phyloP scores from a whole-genome alignment of 2,113 vertebrate genomes.

The Ancistrus triradiatus region DNA sequence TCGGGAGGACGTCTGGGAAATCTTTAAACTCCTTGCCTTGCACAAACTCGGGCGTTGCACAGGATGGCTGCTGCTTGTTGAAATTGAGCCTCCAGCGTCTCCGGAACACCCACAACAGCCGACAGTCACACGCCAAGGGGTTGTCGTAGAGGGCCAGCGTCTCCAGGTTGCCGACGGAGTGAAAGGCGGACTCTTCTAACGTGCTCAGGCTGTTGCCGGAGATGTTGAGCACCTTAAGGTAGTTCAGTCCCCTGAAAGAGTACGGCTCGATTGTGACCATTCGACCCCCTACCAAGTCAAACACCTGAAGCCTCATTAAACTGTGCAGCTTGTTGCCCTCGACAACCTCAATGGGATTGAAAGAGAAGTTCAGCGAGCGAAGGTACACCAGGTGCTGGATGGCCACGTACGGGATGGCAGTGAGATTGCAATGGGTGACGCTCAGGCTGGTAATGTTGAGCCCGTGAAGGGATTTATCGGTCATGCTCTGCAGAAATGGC shows the following conservation, averaged over 20 bases:
- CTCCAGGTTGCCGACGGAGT: constrained; percentile 95
- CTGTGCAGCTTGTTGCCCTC: constrained; percentile 91
- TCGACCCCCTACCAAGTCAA: constrained; percentile 90
- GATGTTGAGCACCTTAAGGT: constrained; percentile 90
- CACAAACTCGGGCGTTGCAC: constrained; percentile 81
- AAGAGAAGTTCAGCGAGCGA: constrained; percentile 92
- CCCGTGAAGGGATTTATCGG: constrained; percentile 88
- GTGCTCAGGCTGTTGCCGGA: constrained; percentile 89
- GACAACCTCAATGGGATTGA: constrained; percentile 86
- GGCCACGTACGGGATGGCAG: constrained; percentile 84
- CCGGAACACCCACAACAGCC: constrained; percentile 95
- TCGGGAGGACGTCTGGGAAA: constrained; percentile 85
- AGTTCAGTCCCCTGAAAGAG: constrained; percentile 90
- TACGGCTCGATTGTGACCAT: constrained; percentile 86
- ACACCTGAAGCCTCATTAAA: constrained; percentile 89
- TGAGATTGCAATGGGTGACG: constrained; percentile 91
- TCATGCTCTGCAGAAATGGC: constrained; percentile 91
- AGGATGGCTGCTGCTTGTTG: constrained; percentile 89
- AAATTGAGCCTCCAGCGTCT: constrained; percentile 95
- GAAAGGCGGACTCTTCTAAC: constrained; percentile 91
- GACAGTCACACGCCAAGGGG: constrained; percentile 93
- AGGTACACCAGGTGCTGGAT: constrained; percentile 93
- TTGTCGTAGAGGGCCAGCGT: constrained; percentile 92
- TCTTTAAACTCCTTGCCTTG: constrained; percentile 96
- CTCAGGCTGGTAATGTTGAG: constrained; percentile 93